Evolutionary conservation across 1,140 invertebrate genomes (phyloP).

Genomic region (Homarus americanus): DNA sequence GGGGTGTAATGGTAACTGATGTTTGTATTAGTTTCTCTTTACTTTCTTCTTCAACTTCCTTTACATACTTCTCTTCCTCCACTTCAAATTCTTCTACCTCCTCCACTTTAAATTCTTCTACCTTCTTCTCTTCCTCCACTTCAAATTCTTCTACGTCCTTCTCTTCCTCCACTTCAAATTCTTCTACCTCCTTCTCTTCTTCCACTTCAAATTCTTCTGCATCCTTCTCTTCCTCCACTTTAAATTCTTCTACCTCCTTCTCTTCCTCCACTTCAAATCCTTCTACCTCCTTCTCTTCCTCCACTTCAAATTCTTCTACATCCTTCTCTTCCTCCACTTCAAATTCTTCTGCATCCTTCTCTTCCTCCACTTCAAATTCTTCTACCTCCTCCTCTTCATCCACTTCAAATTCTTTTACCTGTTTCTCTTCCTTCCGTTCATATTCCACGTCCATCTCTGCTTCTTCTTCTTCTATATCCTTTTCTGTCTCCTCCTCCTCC

Average conservation of each 20-base stretch:
- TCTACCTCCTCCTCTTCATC: constrained; percentile 6
- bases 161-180: not conserved
- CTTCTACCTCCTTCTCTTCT: not conserved
- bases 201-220: not conserved
- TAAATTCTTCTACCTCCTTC: too few species aligned
- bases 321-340: too few species aligned
- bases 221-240: not conserved
- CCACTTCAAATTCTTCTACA: too few species aligned
- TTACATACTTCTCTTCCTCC: not conserved
- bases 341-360: not conserved
- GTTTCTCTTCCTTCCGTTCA: not conserved
- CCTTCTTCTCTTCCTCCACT: not conserved
- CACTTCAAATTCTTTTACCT: not conserved
- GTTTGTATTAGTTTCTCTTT: not conserved
- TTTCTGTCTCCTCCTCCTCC: constrained; percentile 9
- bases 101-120: too few species aligned
- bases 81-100: not conserved
- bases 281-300: not conserved
- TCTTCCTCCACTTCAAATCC: not conserved
- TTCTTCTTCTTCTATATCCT: constrained; percentile 12
- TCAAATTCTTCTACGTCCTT: constrained; percentile 2
- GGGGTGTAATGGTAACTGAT: not conserved
- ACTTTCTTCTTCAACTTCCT: too few species aligned
- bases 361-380: not conserved
- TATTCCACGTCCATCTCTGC: not conserved